Conservation (phyloP, 2,797 vertebrate genomes). For the Pipistrellus pygmaeus region DNA sequence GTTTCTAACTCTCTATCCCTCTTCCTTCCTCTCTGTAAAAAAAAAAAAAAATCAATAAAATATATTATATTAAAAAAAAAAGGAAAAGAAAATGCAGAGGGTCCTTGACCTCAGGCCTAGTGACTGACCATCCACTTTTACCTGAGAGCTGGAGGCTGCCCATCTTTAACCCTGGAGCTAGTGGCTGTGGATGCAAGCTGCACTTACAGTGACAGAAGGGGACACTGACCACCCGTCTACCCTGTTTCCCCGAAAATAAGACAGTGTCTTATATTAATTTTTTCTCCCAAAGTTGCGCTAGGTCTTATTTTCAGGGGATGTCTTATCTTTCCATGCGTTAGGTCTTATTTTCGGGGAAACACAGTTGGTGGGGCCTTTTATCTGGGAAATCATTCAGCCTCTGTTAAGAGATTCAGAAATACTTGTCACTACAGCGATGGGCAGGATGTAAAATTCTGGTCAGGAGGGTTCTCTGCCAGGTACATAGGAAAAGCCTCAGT, state of each 20-base stretch:
- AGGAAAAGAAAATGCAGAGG: background rate
- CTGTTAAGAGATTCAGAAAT: slow-evolving; percentile 32
- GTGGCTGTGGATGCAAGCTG: background rate
- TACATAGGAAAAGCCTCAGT: background rate
- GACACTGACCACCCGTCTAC: background rate
- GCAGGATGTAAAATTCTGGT: background rate
- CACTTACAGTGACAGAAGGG: background rate
- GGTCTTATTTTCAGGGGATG: no score
- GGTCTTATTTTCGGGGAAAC: no score
- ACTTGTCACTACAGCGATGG: background rate
- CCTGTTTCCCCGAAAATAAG: no score
- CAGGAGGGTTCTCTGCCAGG: background rate
- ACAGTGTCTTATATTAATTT: no score
- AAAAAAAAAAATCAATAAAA: no score
- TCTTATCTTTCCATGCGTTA: no score
- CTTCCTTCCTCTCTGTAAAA: no score
- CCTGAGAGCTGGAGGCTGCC: background rate
- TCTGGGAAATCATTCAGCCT: background rate
- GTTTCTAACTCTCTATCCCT: no score
- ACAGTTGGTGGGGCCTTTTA: background rate
- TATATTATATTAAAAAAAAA: no score
- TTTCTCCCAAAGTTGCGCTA: no score
- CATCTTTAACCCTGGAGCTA: background rate
- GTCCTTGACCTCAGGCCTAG: background rate
- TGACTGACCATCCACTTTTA: background rate